Base-by-base conservation (phyloP, 1,140 invertebrate genomes). In the Lucilia cuprina region DNA sequence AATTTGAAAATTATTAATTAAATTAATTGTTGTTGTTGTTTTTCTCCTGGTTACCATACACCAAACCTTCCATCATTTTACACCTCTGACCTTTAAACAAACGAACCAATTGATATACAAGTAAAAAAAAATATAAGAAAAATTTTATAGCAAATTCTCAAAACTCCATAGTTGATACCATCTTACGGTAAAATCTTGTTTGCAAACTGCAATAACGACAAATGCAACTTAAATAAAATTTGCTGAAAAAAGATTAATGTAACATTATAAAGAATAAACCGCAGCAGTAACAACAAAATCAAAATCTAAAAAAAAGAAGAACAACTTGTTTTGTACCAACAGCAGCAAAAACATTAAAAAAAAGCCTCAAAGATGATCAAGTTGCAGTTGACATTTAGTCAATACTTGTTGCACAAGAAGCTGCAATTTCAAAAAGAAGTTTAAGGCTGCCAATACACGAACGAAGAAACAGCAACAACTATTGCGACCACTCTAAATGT, bases 111-210 rank as follows among this genome's bases (percentile, higher is more conserved):
- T 77, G 74, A 77, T 77, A 77, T 30, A 77, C 7, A 8, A 41
- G 41, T 8, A 41, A 2, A 2, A 41, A 30, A 30, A n/a, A n/a
- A n/a, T n/a, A n/a, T n/a, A n/a, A 30, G 25, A 30, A 77, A 77
- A 41, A 77, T 41, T 30, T 17, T 77, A 30, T 77, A 0, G 10
- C 50, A 55, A 55, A 55, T 55, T 55, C 41, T 41, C 41, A 7
- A 41, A 41, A 30, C 25, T 5, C 41, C 50, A 55, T 55, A 55
- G 50, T 55, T 55, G 50, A 55, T 12, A 13, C 13, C 25, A 17
- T 34, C 74, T 77, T 77, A 77, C 74, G 74, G 74, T 77, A 77
- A 77, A 55, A 77, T 77, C 74, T 41, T 77, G 74, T 77, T 77
- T 77, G 74, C 41, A 55, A 55, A 55, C 41, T 55, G 50, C 12